A percentile compares a stretch with the other conserved stretches of the same genome.
Conservation (phyloP, 2,888 invertebrate genomes). For the Ophion obscuratus region DNA sequence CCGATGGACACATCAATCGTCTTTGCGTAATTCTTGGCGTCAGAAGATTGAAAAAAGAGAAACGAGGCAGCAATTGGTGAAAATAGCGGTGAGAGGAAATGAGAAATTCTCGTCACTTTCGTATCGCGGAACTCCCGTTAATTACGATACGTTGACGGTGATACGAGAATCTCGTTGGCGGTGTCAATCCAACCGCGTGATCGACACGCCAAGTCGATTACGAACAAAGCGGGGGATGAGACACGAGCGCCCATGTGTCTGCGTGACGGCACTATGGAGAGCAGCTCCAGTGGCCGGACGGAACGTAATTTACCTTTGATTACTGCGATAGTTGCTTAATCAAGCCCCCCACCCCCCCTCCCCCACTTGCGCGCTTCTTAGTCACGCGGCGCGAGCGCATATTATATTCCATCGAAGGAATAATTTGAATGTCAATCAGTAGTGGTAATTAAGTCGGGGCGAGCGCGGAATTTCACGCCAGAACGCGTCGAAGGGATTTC, state of each 20-base stretch:
- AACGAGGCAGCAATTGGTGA: no score
- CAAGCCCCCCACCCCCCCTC: constrained; percentile 2
- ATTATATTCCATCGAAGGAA: constrained; percentile 55
- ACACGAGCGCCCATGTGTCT: constrained; percentile 9
- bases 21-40: no score
- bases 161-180: constrained; percentile 22
- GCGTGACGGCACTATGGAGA: constrained; percentile 2
- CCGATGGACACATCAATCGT: no score
- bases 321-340: constrained; percentile 59
- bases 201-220: constrained; percentile 57
- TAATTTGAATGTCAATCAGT: constrained; percentile 56
- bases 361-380: constrained; percentile 1
- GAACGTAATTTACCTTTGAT: constrained; percentile 67
- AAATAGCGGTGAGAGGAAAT: no score
- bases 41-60: no score
- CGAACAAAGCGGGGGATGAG: constrained; percentile 22
- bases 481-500: not conserved
- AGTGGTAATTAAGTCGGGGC: not conserved
- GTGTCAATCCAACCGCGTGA: constrained; percentile 30
- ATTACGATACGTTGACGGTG: constrained; percentile 23
- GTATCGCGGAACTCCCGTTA: not conserved
- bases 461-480: not conserved
- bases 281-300: constrained; percentile 36
- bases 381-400: constrained; percentile 37
- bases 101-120: no score